These are phyloP conservation scores for Synanthedon formicaeformis DNA, from an alignment of 2,888 invertebrate genomes.

Conservation along the genomic window DNA sequence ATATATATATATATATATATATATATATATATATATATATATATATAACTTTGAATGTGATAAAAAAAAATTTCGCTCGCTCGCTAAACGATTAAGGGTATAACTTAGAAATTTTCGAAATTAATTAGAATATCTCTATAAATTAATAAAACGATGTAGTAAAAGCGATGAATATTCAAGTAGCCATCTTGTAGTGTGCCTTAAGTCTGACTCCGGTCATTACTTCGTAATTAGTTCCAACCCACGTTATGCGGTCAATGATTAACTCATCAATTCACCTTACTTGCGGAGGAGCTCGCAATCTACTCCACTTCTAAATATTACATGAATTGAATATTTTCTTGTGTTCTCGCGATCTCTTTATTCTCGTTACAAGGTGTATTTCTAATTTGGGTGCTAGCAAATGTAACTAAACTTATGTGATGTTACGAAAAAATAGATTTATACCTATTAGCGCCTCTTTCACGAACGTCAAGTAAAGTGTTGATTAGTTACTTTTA, in stretches of 20 bases:
- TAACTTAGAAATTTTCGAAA: no score
- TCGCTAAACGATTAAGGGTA: neutral
- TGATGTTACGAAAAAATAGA: no score
- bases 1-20: no score
- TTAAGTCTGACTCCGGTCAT: neutral
- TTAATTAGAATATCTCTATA: no score
- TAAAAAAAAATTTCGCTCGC: no score
- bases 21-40: no score
- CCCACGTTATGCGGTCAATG: slow-evolving; percentile 1
- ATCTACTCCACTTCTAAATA: slow-evolving; percentile 28
- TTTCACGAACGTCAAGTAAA: no score
- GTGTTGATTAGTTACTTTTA: no score
- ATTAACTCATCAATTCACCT: slow-evolving; percentile 1
- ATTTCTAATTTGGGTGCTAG: no score
- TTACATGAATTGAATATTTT: slow-evolving; percentile 25
- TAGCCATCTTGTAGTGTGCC: slow-evolving; percentile 10
- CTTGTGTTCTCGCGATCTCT: slow-evolving; percentile 18
- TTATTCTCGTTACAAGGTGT: no score
- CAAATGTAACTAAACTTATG: no score
- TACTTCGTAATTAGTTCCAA: neutral
- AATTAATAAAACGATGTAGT: neutral
- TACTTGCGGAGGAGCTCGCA: slow-evolving; percentile 6
- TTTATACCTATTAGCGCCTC: no score
- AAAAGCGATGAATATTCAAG: neutral
- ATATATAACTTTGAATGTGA: neutral